Percentiles rank a stretch among this genome's conserved stretches.
Evolutionary conservation across 1,140 invertebrate genomes (phyloP).

Genomic region (Hylaeus volcanicus): DNA sequence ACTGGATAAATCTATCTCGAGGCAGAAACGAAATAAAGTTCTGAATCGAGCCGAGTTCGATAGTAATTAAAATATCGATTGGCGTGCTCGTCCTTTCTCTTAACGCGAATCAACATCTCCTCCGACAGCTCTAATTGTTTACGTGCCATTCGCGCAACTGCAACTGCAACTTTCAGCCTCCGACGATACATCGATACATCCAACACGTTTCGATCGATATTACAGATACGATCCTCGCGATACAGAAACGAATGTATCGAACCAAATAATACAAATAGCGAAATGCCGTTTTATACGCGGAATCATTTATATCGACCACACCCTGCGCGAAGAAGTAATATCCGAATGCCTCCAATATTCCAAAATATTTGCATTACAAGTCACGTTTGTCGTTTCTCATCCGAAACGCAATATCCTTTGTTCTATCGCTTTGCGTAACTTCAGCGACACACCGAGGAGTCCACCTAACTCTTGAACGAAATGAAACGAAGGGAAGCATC

Average conservation of each 20-base stretch:
- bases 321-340: no score
- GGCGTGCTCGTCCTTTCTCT: neutral
- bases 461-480: slow-evolving; percentile 36
- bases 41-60: neutral
- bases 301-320: neutral
- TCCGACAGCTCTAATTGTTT: neutral
- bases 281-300: neutral
- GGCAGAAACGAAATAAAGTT: slow-evolving; percentile 11
- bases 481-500: slow-evolving; percentile 52
- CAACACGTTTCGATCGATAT: no score
- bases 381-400: slow-evolving; percentile 13
- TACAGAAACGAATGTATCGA: neutral
- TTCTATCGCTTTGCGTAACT: slow-evolving; percentile 21
- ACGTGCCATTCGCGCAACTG: slow-evolving; percentile 11
- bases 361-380: neutral
- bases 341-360: neutral
- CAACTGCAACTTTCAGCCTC: neutral
- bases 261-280: neutral
- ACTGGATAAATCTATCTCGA: slow-evolving; percentile 25
- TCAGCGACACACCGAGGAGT: neutral
- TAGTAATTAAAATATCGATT: slow-evolving; percentile 36
- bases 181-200: neutral
- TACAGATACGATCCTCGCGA: no score
- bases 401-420: slow-evolving; percentile 21
- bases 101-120: slow-evolving; percentile 3